A percentile compares a stretch with the other conserved stretches of the same genome.
Conservation (phyloP, 2,888 invertebrate genomes). For the Ophion ventricosus region DNA sequence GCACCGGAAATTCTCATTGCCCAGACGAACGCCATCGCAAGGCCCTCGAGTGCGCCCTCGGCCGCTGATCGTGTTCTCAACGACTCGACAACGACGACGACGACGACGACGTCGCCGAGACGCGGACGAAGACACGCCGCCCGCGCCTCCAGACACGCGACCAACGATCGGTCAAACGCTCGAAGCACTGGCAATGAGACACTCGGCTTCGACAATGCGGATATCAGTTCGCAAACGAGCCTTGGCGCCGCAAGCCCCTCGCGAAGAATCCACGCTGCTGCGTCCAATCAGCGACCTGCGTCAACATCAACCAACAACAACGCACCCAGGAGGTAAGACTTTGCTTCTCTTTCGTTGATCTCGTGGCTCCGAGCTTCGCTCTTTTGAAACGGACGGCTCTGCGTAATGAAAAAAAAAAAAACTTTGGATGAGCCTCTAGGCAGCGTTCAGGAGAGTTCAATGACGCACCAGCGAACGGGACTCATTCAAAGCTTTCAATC, state of each 20-base stretch:
- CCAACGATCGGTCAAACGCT: not conserved
- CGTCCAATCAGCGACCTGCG: conserved; percentile 38
- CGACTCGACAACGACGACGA: too few relatives aligned
- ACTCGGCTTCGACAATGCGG: not conserved
- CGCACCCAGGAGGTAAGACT: conserved; percentile 44
- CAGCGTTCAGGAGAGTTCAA: not conserved
- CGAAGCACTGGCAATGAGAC: not conserved
- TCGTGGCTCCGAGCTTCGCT: too few relatives aligned
- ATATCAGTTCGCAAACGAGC: conserved; percentile 74
- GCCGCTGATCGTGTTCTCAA: conserved; percentile 56
- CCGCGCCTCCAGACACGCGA: not conserved
- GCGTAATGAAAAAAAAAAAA: too few relatives aligned
- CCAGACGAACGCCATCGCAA: conserved; percentile 76
- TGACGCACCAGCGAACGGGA: not conserved
- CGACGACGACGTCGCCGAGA: conserved; percentile 46
- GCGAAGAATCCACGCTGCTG: not conserved
- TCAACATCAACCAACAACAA: not conserved
- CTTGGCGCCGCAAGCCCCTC: conserved; percentile 79
- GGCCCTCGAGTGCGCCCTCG: conserved; percentile 77
- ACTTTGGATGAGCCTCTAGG: too few relatives aligned
- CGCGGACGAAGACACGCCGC: conserved; percentile 64
- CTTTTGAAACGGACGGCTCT: too few relatives aligned
- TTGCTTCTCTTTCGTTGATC: not conserved
- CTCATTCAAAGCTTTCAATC: too few relatives aligned
- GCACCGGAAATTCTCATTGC: conserved; percentile 81